Percentiles rank a stretch among this genome's conserved stretches.
These are phyloP conservation scores for Sebastolobus altivelis DNA, from an alignment of 2,797 vertebrate genomes.

Conservation along the genomic window DNA sequence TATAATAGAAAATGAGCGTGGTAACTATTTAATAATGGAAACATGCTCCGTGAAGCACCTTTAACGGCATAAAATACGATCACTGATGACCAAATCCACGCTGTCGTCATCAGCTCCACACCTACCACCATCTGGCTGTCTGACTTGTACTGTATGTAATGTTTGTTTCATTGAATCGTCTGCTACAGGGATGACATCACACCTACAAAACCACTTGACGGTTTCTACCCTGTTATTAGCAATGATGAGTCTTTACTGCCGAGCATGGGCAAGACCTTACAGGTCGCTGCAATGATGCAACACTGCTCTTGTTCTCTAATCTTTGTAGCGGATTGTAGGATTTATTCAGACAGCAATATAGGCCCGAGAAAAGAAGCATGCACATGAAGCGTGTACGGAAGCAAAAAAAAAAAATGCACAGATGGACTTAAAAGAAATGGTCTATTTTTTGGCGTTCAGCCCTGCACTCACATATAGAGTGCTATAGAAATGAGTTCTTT, in stretches of 20 bases:
- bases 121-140: slow-evolving; percentile 40
- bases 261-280: slow-evolving; percentile 53
- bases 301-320: slow-evolving; percentile 22
- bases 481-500: too few species aligned
- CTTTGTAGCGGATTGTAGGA: slow-evolving; percentile 12
- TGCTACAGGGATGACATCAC: slow-evolving; percentile 67
- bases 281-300: slow-evolving; percentile 37
- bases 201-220: slow-evolving; percentile 28
- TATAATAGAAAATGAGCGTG: not conserved
- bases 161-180: slow-evolving; percentile 56
- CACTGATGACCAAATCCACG: not conserved
- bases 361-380: not conserved
- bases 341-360: not conserved
- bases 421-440: not conserved
- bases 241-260: slow-evolving; percentile 36
- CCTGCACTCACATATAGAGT: not conserved
- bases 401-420: not conserved
- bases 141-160: slow-evolving; percentile 18
- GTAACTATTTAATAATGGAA: not conserved
- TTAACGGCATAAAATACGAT: not conserved
- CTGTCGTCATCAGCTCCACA: slow-evolving; percentile 6
- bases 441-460: not conserved
- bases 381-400: not conserved
- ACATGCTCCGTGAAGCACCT: not conserved
- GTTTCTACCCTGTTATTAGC: slow-evolving; percentile 59